These are phyloP conservation scores for Julus scanicus DNA, from an alignment of 2,888 invertebrate species.

Conservation along the genomic window DNA sequence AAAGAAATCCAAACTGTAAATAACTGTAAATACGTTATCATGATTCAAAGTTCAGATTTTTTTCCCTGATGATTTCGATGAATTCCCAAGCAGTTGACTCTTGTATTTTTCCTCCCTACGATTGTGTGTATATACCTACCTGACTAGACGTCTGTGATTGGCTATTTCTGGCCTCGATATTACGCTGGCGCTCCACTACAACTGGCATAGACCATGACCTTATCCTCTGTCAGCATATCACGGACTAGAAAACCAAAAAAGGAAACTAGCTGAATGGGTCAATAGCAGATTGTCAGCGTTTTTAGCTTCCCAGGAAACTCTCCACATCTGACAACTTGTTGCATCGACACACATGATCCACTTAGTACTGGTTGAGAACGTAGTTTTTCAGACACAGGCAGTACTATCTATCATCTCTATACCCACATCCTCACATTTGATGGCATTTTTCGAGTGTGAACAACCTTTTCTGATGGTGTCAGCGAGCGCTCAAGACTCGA, in stretches of 20 bases:
- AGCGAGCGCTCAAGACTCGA: slow-evolving; percentile 1
- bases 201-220: slow-evolving; percentile 16
- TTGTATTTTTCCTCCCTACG: not conserved
- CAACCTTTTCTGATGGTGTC: slow-evolving; percentile 1
- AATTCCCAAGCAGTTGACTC: not conserved
- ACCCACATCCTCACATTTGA: not conserved
- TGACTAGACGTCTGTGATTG: not conserved
- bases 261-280: slow-evolving; percentile 45
- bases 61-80: too few species aligned
- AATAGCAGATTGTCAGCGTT: slow-evolving; percentile 25
- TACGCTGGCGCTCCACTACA: too few species aligned
- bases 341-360: not conserved
- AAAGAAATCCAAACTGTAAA: too few species aligned
- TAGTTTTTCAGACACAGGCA: not conserved
- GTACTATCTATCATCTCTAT: not conserved
- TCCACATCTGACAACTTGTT: slow-evolving; percentile 40
- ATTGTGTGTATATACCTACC: not conserved
- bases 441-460: slow-evolving; percentile 41
- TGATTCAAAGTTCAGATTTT: too few species aligned
- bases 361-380: not conserved
- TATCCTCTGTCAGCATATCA: not conserved
- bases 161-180: not conserved
- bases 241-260: slow-evolving; percentile 37
- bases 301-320: slow-evolving; percentile 36
- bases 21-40: too few species aligned